phyloP scores from a whole-genome alignment of 2,113 vertebrate species.

The Eulemur rufifrons region DNA sequence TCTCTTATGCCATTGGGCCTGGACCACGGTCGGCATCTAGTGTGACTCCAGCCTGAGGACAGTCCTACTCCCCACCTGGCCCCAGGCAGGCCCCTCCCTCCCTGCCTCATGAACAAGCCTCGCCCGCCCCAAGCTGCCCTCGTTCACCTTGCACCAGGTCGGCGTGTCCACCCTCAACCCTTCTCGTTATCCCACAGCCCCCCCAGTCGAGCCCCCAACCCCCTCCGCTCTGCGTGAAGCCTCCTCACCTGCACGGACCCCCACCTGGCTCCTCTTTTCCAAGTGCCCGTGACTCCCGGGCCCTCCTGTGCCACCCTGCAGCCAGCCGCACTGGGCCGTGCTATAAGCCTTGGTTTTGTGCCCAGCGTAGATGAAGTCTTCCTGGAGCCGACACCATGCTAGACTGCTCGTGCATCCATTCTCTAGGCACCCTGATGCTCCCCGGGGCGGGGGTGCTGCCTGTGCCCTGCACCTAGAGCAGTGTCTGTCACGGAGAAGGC shows the following conservation, averaged over 20 bases:
- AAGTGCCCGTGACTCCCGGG: fast-evolving
- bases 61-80: fast-evolving
- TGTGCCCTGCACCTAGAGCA: not conserved
- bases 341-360: fast-evolving
- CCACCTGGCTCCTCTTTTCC: not conserved
- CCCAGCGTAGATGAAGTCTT: fast-evolving
- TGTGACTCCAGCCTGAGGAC: too few relatives aligned
- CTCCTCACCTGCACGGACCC: fast-evolving
- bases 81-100: not conserved
- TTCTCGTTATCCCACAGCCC: not conserved
- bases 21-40: not conserved
- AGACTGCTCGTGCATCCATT: fast-evolving
- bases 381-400: fast-evolving
- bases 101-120: not conserved
- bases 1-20: not conserved
- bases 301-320: fast-evolving
- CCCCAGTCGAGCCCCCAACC: fast-evolving
- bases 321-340: fast-evolving
- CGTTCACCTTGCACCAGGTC: not conserved
- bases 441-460: too few relatives aligned
- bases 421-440: fast-evolving
- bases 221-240: fast-evolving
- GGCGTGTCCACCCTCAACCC: too few relatives aligned
- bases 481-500: not conserved
- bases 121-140: not conserved